Evolutionary conservation across 2,888 invertebrate species (phyloP).

Genomic region (Napeogenes inachia): DNA sequence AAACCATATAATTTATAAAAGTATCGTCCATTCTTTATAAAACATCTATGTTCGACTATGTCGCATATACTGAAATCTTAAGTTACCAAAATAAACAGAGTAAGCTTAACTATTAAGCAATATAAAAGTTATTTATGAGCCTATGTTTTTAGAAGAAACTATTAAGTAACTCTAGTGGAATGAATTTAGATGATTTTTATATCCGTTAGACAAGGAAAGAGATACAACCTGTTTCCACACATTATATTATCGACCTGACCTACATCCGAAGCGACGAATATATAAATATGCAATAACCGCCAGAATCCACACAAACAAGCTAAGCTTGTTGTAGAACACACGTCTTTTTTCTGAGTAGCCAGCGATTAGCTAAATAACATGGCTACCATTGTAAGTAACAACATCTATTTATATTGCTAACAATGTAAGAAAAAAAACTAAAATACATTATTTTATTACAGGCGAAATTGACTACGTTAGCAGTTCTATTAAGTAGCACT

Average conservation of each 20-base stretch:
- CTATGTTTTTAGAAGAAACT: slow-evolving; percentile 39
- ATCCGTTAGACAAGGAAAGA: slow-evolving; percentile 68
- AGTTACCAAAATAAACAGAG: background rate
- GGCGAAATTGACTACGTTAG: slow-evolving; percentile 65
- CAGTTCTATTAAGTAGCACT: slow-evolving; percentile 62
- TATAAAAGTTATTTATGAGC: slow-evolving; percentile 36
- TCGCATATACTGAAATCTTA: too few relatives aligned
- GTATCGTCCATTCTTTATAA: too few relatives aligned
- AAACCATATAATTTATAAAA: too few relatives aligned
- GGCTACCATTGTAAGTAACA: slow-evolving; percentile 70
- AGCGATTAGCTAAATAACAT: slow-evolving; percentile 74
- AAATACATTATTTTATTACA: slow-evolving; percentile 43
- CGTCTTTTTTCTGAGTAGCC: slow-evolving; percentile 58
- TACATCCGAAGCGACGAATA: slow-evolving; percentile 52
- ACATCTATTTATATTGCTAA: slow-evolving; percentile 1
- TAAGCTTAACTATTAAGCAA: slow-evolving; percentile 34
- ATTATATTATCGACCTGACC: slow-evolving; percentile 41
- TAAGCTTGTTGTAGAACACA: slow-evolving; percentile 60
- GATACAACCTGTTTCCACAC: slow-evolving; percentile 24
- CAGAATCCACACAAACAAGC: slow-evolving; percentile 62
- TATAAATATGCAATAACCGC: slow-evolving; percentile 68
- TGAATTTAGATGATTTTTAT: slow-evolving; percentile 55
- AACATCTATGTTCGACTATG: too few relatives aligned
- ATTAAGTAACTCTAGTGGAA: slow-evolving; percentile 62
- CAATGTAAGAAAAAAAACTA: slow-evolving; percentile 5